These are phyloP conservation scores for Sitophilus oryzae DNA, from an alignment of 1,140 invertebrate species.

Conservation along the genomic window DNA sequence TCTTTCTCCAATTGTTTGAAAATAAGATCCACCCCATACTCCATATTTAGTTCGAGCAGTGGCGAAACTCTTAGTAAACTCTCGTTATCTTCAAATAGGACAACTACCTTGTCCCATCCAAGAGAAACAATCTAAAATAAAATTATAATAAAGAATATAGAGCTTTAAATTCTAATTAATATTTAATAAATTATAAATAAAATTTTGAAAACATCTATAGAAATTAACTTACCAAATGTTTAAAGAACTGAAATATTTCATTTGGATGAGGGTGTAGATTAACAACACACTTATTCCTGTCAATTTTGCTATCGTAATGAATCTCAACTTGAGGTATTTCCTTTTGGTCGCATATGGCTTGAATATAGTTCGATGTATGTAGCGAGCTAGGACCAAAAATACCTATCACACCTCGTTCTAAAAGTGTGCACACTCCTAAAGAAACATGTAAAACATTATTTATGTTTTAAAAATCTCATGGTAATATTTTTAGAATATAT, in stretches of 20 bases:
- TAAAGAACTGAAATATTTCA: slow-evolving; percentile 51
- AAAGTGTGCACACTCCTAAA: slow-evolving; percentile 39
- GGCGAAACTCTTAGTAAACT: slow-evolving; percentile 69
- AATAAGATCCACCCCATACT: slow-evolving; percentile 27
- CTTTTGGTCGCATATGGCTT: slow-evolving; percentile 80
- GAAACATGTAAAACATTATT: neutral
- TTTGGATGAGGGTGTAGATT: slow-evolving; percentile 80
- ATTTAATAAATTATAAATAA: too few species aligned
- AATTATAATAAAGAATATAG: neutral
- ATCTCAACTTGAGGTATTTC: slow-evolving; percentile 83
- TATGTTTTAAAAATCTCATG: neutral
- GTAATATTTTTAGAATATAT: neutral
- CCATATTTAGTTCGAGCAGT: slow-evolving; percentile 66
- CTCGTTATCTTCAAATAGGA: slow-evolving; percentile 76
- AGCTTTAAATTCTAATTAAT: neutral
- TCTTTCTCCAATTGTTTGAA: slow-evolving; percentile 22
- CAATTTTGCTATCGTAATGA: slow-evolving; percentile 56
- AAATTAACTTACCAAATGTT: slow-evolving; percentile 18
- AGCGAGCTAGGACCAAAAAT: slow-evolving; percentile 75
- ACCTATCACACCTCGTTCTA: slow-evolving; percentile 59
- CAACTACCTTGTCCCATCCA: slow-evolving; percentile 78
- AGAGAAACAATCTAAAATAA: slow-evolving; percentile 37
- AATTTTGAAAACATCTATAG: too few species aligned
- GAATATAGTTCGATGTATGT: slow-evolving; percentile 63
- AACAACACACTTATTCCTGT: slow-evolving; percentile 59